Base-by-base conservation (phyloP, 2,113 vertebrate genomes). In the Willisornis vidua region DNA sequence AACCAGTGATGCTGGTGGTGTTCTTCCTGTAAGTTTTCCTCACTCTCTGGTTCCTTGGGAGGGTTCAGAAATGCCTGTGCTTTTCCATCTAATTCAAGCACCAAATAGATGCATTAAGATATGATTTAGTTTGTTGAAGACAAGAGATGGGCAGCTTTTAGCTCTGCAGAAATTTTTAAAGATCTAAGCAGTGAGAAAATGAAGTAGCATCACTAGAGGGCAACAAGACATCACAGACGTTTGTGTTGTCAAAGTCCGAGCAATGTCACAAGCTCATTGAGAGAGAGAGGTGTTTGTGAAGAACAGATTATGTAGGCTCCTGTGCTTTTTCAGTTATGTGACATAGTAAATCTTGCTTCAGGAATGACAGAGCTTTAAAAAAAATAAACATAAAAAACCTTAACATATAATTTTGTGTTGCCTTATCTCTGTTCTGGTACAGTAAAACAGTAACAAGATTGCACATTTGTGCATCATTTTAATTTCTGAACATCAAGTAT, bases 201-300 rank as follows among this genome's bases (percentile, higher is more conserved):
- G 12, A 71, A 89, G 5, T 14, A 19, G 4, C 9, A 23, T 65
- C 96, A 63, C 94, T 94, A 96, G 96, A 12, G 95, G 96, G 96
- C 95, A 94, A 76, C 67, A 81, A 72, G 85, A n/a, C 66, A 75
- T 68, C 57, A 26, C 52, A 72, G 68, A 58, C 7, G 4, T 19
- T 1, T 29, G 10, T 6, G 16, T 1, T 61, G n/a, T 14, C 67
- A 6, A 26, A 67, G 29, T 12, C 7, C 5, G 4, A 37, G 43
- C 35, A 14, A 1, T 14, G 35, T 71, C 28, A 41, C 58, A 54
- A 3, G 26, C 33, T 65, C 11, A 0, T 46, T 12, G n/a, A 51
- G 54, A 20, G 35, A 24, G 25, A 28, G 26, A n/a, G 22, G 9
- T 17, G 4, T 14, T 31, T 28, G 33, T 54, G n/a, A 86, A 52